Base-by-base conservation (phyloP, 2,888 invertebrate genomes). In the Schizaphis graminum region DNA sequence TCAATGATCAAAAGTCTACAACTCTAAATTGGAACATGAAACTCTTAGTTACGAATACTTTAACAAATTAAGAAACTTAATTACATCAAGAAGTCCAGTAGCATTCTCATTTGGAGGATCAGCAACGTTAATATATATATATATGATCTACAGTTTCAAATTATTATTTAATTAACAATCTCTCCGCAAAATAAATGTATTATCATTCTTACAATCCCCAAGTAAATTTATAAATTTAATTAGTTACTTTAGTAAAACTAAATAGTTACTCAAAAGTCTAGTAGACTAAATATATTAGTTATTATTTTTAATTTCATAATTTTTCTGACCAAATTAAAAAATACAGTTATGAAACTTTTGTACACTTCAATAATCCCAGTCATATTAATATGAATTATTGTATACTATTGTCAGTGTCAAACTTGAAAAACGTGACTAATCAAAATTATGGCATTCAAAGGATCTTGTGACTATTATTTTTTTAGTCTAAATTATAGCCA, bases 151-250 rank as follows among this genome's bases (percentile, higher is more conserved):
- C 56, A 89, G 28, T 89, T 26, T 35, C 26, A 26, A 89, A 41
- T 89, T 89, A 26, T 89, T 56, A 89, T 89, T 89, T 56, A 44
- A 89, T 89, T 89, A 41, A 56, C 41, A 41, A 89, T 89, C 56
- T 13, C 56, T 28, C 35, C 5, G 13, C 89, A 57, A 89, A 89
- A 41, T 89, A 41, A 56, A 89, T 53, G 53, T 57, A 56, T 89
- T 89, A 89, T 57, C 35, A 57, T 89, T 56, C 41, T 56, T 35
- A 56, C 89, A 41, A 41, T 57, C 57, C 89, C 26, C 53, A 41
- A 44, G 89, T 56, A 28, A 89, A 89, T 44, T 89, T 89, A n/a
- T 53, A 88, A 57, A 89, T 89, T 56, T 89, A 88, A 88, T 56
- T 35, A 88, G 24, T 56, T 21, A n/a, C n/a, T 47, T n/a, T 53